phyloP scores from a whole-genome alignment of 2,888 invertebrate genomes.

The Chirona hameri region DNA sequence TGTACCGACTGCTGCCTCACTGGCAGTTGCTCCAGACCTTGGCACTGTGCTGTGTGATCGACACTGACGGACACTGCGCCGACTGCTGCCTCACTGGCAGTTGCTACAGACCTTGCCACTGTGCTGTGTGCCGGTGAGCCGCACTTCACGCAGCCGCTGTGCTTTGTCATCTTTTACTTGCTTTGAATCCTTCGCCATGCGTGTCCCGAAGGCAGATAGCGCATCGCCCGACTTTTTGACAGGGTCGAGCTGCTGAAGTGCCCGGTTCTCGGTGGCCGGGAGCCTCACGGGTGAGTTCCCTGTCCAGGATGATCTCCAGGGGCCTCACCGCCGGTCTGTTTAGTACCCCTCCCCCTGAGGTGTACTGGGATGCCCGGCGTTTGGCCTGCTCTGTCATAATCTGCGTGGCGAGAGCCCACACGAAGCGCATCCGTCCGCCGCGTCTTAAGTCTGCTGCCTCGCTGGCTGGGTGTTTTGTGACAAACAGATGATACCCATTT shows the following conservation, averaged over 20 bases:
- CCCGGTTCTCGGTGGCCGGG: background rate
- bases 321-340: background rate
- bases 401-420: background rate
- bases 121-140: background rate
- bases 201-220: background rate
- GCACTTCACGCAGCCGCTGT: background rate
- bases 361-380: background rate
- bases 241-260: background rate
- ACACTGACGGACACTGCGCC: too few relatives aligned
- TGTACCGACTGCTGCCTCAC: background rate
- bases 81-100: background rate
- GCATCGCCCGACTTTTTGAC: background rate
- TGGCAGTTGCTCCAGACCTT: background rate
- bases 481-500: background rate
- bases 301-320: background rate
- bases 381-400: background rate
- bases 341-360: background rate
- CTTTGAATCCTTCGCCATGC: background rate
- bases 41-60: background rate
- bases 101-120: background rate
- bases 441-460: background rate
- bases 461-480: background rate
- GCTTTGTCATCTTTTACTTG: background rate
- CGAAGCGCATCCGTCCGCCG: background rate
- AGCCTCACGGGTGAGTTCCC: background rate